phyloP scores from a whole-genome alignment of 1,140 invertebrate genomes.

The Drosophila hydei region DNA sequence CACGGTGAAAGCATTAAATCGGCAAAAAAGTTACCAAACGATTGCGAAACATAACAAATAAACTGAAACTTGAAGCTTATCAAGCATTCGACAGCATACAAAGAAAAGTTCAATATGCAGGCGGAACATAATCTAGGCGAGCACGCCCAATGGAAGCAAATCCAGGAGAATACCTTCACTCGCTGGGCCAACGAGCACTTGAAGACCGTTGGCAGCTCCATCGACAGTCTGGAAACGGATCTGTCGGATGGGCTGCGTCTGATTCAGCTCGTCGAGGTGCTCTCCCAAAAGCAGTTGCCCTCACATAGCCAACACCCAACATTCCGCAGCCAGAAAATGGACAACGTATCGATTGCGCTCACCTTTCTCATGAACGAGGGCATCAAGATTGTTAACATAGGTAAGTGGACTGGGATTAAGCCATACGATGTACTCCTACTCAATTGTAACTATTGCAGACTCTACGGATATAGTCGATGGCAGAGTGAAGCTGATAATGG shows the following conservation, averaged over 20 bases:
- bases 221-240: constrained; percentile 93
- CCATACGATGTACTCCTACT: background rate
- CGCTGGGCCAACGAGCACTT: constrained; percentile 97
- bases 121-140: constrained; percentile 93
- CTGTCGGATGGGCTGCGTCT: constrained; percentile 93
- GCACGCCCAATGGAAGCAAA: constrained; percentile 96
- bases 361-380: constrained; percentile 95
- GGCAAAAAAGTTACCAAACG: background rate
- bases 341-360: constrained; percentile 96
- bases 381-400: constrained; percentile 97
- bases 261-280: constrained; percentile 93
- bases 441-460: constrained; percentile 85
- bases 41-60: background rate
- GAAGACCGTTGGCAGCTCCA: constrained; percentile 90
- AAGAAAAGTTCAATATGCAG: constrained; percentile 82
- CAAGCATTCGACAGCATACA: background rate
- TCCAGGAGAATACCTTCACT: constrained; percentile 98
- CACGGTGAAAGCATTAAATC: constrained; percentile 6
- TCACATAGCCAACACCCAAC: constrained; percentile 94
- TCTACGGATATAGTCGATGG: constrained; percentile 96
- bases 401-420: constrained; percentile 86
- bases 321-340: constrained; percentile 94
- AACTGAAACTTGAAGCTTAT: too few relatives aligned
- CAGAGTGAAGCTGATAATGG: constrained; percentile 96
- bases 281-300: constrained; percentile 92